A percentile compares a stretch with the other conserved stretches of the same genome.
Evolutionary conservation across 2,113 vertebrate genomes (phyloP).

Genomic region (Xenopus laevis): DNA sequence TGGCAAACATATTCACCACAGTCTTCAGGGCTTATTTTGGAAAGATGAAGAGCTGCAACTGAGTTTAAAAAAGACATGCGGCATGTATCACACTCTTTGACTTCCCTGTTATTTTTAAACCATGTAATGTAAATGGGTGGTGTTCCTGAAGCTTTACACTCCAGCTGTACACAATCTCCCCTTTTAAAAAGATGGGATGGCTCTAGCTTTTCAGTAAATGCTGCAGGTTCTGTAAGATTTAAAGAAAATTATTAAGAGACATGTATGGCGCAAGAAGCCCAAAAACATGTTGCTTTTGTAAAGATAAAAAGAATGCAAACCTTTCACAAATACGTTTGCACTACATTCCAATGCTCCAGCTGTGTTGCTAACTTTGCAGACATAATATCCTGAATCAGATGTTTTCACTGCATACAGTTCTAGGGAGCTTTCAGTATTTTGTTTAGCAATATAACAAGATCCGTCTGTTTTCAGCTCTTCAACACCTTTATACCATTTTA

Average conservation of each 20-base stretch:
- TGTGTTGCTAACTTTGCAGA: conserved; percentile 85
- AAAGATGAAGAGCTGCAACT: conserved; percentile 71
- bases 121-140: conserved; percentile 85
- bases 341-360: conserved; percentile 84
- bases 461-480: conserved; percentile 83
- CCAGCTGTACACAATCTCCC: conserved; percentile 69
- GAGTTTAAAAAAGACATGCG: conserved; percentile 69
- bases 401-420: conserved; percentile 88
- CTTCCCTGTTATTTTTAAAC: conserved; percentile 85
- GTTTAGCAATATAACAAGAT: conserved; percentile 88
- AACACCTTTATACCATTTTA: conserved; percentile 89
- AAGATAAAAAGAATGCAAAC: conserved; percentile 66
- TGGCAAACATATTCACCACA: conserved; percentile 88
- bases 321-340: conserved; percentile 91
- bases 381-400: conserved; percentile 81
- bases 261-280: conserved; percentile 24
- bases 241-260: conserved; percentile 58
- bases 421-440: conserved; percentile 79
- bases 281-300: conserved; percentile 22
- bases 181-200: conserved; percentile 76
- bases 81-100: conserved; percentile 74
- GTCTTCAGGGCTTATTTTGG: conserved; percentile 69
- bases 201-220: conserved; percentile 84
- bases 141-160: conserved; percentile 85
- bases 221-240: conserved; percentile 82